Base-by-base conservation (phyloP, 1,140 invertebrate genomes). In the Dendroctonus valens region DNA sequence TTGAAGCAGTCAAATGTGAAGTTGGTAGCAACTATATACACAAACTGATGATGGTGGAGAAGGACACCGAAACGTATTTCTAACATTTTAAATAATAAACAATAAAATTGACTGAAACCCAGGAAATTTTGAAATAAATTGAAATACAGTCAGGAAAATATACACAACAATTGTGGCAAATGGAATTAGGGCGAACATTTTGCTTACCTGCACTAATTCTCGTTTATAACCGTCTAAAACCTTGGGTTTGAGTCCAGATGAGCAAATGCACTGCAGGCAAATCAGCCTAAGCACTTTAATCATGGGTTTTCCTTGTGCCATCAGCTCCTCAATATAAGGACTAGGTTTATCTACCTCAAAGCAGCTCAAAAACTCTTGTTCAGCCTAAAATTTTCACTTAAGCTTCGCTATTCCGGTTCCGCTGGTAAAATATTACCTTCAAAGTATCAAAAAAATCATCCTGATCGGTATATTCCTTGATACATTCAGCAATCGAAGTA, bases 341-440 rank as follows among this genome's bases (percentile, higher is more conserved):
- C 89, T 90, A 0, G 90, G 83, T 81, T 92, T 94, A 73, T 98
- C 96, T 1, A 92, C 91, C 68, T 96, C 93, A 15, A 93, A 85
- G 65, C 93, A 94, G 76, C 94, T 92, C 65, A 97, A 82, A 71
- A 97, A 89, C 76, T 97, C 94, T 79, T 98, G 95, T 79, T 97
- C 94, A 52, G 86, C 80, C 73, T 75, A 60, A 60, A 72, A 72
- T 59, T 41, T 26, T 26, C 26, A 26, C 1, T 26, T 26, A 26
- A 26, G 26, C 26, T 26, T 15, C 50, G 15, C 26, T 51, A 51
- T 48, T 48, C 5, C 26, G 14, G 1, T 48, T 61, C 14, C 37
- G 7, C 0, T 8, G 2, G 44, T 49, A 41, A 6, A 59, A 59
- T 11, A 46, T 46, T 14, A 73, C 73, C 59, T 79, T 77, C 51